Percentiles rank a stretch among this genome's conserved stretches.
phyloP scores from a whole-genome alignment of 2,797 vertebrate species.

The Cryptoblepharus egeriae region DNA sequence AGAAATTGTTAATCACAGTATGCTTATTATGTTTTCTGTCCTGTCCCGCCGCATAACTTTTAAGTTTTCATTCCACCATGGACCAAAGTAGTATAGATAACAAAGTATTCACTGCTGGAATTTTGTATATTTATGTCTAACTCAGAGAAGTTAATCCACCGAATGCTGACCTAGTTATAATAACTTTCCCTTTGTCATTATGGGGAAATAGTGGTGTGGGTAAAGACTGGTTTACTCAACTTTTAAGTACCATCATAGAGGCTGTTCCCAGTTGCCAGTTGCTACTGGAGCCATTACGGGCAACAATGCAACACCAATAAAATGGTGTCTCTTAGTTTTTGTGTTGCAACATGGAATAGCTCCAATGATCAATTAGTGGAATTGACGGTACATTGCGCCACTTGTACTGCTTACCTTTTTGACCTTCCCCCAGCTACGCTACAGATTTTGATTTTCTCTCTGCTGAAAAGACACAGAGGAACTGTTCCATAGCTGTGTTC shows the following conservation, averaged over 20 bases:
- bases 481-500: conserved; percentile 14
- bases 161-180: conserved; percentile 44
- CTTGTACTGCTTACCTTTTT: too few relatives aligned
- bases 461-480: conserved; percentile 2
- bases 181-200: conserved; percentile 41
- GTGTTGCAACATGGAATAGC: too few relatives aligned
- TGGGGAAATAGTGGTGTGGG: conserved; percentile 18
- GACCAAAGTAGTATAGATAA: conserved; percentile 54
- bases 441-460: not conserved
- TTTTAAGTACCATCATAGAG: too few relatives aligned
- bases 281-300: too few relatives aligned
- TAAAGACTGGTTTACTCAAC: conserved; percentile 35
- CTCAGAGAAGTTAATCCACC: conserved; percentile 47
- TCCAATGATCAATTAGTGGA: too few relatives aligned
- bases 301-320: too few relatives aligned
- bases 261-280: too few relatives aligned
- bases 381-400: too few relatives aligned
- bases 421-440: too few relatives aligned
- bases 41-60: conserved; percentile 63
- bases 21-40: conserved; percentile 56
- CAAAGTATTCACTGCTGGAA: conserved; percentile 64
- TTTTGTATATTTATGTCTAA: conserved; percentile 49
- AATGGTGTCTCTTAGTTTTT: too few relatives aligned
- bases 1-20: conserved; percentile 48
- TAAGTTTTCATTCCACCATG: conserved; percentile 56